Evolutionary conservation across 2,797 vertebrate genomes (phyloP).

Genomic region (Anguilla anguilla): DNA sequence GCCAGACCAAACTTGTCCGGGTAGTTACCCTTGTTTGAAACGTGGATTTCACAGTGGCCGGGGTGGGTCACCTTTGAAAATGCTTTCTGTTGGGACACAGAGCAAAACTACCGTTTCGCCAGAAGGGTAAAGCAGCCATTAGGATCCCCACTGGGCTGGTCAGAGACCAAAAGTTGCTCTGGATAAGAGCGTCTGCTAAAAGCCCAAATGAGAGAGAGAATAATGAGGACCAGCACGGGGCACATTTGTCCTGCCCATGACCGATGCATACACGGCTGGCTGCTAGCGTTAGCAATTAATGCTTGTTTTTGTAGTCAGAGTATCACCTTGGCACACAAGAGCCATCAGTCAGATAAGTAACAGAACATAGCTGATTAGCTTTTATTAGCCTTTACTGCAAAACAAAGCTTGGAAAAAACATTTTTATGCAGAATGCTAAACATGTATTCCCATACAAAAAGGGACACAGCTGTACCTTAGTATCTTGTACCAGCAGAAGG

Average conservation of each 20-base stretch:
- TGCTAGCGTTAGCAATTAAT: neutral
- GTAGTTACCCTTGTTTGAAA: neutral
- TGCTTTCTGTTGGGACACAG: neutral
- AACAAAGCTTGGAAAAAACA: neutral
- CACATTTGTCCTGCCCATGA: neutral
- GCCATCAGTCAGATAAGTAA: neutral
- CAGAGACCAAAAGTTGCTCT: neutral
- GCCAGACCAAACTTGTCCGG: neutral
- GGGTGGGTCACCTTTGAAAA: conserved; percentile 1
- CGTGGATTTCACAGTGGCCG: neutral
- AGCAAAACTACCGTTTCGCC: neutral
- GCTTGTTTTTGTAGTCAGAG: neutral
- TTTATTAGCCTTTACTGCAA: neutral
- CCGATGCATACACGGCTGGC: neutral
- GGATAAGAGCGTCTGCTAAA: neutral
- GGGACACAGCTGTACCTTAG: conserved; percentile 9
- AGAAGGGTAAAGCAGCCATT: conserved; percentile 38
- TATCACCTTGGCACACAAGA: neutral
- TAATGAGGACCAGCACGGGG: neutral
- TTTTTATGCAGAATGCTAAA: neutral
- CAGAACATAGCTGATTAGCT: neutral
- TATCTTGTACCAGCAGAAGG: neutral
- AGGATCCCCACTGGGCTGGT: conserved; percentile 40
- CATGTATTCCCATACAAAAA: conserved; percentile 8
- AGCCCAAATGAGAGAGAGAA: conserved; percentile 5